These are phyloP conservation scores for Calyptomena viridis DNA, from an alignment of 2,113 vertebrate genomes.

Conservation along the genomic window DNA sequence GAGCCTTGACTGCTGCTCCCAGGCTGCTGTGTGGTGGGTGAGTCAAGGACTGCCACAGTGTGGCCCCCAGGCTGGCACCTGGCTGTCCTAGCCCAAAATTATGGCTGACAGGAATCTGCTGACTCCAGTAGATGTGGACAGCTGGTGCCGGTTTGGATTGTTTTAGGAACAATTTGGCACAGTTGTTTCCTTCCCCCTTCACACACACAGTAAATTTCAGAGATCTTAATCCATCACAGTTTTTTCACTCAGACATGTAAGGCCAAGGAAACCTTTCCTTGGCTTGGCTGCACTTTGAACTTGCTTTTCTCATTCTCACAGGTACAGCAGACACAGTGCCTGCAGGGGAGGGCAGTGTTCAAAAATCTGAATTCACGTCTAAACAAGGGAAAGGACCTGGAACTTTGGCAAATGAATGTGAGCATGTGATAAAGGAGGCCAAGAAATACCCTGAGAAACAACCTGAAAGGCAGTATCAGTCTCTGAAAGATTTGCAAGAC, in stretches of 20 bases:
- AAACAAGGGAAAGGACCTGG: neutral
- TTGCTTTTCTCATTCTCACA: neutral
- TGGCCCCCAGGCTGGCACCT: neutral
- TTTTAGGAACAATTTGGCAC: neutral
- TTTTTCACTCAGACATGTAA: neutral
- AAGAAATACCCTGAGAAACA: neutral
- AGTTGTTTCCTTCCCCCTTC: neutral
- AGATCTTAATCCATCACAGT: neutral
- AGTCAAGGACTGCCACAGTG: neutral
- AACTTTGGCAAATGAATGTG: neutral
- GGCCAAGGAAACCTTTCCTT: neutral
- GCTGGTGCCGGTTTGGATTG: neutral
- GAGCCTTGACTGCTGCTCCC: neutral
- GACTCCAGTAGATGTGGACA: accelerated
- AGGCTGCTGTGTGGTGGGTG: neutral
- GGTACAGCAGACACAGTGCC: neutral
- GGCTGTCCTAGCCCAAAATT: neutral
- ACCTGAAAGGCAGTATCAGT: neutral
- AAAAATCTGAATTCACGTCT: neutral
- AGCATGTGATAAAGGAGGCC: neutral
- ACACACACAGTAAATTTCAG: neutral
- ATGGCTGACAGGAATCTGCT: neutral
- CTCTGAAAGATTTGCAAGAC: neutral
- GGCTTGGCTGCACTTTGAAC: neutral
- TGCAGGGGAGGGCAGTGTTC: neutral